A percentile compares a stretch with the other conserved stretches of the same genome.
Evolutionary conservation across 2,113 vertebrate genomes (phyloP).

Genomic region (Prunella himalayana): DNA sequence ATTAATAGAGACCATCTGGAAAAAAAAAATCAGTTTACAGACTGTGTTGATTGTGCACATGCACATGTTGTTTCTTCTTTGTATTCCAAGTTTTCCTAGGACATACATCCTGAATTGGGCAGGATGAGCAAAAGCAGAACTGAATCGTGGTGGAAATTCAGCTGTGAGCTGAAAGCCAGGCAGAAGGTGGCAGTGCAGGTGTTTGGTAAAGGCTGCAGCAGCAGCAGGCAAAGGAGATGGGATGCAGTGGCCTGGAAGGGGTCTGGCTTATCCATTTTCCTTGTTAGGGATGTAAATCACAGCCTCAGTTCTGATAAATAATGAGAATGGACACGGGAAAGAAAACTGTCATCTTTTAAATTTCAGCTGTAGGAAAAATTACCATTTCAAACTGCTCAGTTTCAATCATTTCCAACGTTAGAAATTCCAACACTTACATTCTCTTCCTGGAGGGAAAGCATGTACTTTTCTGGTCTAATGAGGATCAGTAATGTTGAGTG

Average conservation of each 20-base stretch:
- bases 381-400: slow-evolving; percentile 35
- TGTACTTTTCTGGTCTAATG: slow-evolving; percentile 36
- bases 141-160: not conserved
- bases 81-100: not conserved
- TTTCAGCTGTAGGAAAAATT: slow-evolving; percentile 20
- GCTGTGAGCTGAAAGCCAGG: not conserved
- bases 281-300: not conserved
- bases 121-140: not conserved
- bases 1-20: not conserved
- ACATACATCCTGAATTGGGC: not conserved
- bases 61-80: not conserved
- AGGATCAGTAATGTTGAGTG: not conserved
- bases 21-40: not conserved
- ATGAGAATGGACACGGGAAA: slow-evolving; percentile 1
- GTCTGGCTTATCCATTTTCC: not conserved
- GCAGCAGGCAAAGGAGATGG: not conserved
- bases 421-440: not conserved
- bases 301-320: not conserved
- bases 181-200: slow-evolving; percentile 48
- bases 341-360: slow-evolving; percentile 6
- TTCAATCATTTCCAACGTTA: not conserved
- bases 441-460: not conserved
- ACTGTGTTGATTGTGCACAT: not conserved
- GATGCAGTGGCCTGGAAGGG: not conserved
- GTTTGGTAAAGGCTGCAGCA: not conserved